Conservation (phyloP, 1,140 invertebrate species). For the Aphaenogaster ashmeadi region DNA sequence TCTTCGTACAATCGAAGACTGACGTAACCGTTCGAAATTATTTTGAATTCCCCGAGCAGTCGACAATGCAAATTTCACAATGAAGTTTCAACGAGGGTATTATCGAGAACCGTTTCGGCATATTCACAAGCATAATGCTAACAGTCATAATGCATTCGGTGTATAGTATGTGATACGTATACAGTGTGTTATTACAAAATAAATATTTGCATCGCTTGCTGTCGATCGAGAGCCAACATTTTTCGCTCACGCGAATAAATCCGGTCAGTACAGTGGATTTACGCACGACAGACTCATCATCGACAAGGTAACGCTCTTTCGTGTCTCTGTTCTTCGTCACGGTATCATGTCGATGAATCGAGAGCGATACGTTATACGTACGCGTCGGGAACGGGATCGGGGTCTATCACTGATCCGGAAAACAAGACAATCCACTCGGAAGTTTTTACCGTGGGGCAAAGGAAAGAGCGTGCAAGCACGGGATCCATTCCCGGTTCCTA, state of each 20-base stretch:
- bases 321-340: constrained; percentile 35
- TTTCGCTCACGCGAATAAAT: constrained; percentile 34
- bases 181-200: constrained; percentile 36
- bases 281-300: constrained; percentile 26
- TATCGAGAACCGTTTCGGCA: constrained; percentile 18
- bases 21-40: not conserved
- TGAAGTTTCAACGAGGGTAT: constrained; percentile 10
- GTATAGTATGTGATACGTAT: not conserved
- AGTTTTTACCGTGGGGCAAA: constrained; percentile 60
- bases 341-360: constrained; percentile 47
- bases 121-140: not conserved
- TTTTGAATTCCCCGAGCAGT: constrained; percentile 15
- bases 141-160: constrained; percentile 13
- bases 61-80: constrained; percentile 24
- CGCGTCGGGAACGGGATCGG: constrained; percentile 27
- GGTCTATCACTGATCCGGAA: constrained; percentile 57
- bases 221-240: not conserved
- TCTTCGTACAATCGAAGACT: not conserved
- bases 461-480: constrained; percentile 54
- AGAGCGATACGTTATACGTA: constrained; percentile 31
- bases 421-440: constrained; percentile 72
- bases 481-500: constrained; percentile 42
- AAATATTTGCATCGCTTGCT: constrained; percentile 36
- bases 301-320: constrained; percentile 61
- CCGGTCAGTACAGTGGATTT: constrained; percentile 22